Conservation (phyloP, 2,797 vertebrate species). For the Phyllotis vaccarum region DNA sequence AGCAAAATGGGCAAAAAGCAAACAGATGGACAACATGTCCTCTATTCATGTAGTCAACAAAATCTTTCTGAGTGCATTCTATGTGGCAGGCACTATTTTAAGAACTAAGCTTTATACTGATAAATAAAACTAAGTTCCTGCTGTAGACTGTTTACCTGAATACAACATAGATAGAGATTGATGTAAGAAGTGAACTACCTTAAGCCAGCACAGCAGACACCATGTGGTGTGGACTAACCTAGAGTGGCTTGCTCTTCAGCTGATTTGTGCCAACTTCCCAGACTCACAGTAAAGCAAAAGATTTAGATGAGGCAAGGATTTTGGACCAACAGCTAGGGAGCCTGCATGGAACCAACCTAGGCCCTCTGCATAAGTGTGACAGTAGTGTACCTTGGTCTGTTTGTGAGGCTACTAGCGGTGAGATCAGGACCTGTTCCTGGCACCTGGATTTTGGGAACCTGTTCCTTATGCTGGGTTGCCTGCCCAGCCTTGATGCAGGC, state of each 20-base stretch:
- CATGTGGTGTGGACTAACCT: background rate
- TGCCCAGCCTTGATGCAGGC: background rate
- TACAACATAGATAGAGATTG: background rate
- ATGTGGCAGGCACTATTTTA: background rate
- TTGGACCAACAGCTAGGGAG: background rate
- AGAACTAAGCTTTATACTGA: background rate
- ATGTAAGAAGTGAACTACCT: background rate
- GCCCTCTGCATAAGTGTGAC: background rate
- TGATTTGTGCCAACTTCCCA: background rate
- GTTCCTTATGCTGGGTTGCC: background rate
- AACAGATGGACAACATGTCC: background rate
- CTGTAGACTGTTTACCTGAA: slow-evolving; percentile 50
- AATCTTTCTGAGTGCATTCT: background rate
- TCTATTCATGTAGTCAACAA: background rate
- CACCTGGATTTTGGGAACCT: background rate
- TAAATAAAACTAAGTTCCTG: slow-evolving; percentile 1
- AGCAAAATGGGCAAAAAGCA: background rate
- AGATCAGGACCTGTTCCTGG: background rate
- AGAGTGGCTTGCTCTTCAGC: background rate
- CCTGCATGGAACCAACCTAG: background rate
- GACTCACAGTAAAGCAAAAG: background rate
- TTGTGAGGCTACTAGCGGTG: background rate
- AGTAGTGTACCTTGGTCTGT: background rate
- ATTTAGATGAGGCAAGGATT: background rate
- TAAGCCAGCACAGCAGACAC: background rate